Evolutionary conservation across 64 coral and sea anemone genomes (phyloP), one percentile per base, ranked within the genome.

Genomic region (Pocillopora damicornis): DNA sequence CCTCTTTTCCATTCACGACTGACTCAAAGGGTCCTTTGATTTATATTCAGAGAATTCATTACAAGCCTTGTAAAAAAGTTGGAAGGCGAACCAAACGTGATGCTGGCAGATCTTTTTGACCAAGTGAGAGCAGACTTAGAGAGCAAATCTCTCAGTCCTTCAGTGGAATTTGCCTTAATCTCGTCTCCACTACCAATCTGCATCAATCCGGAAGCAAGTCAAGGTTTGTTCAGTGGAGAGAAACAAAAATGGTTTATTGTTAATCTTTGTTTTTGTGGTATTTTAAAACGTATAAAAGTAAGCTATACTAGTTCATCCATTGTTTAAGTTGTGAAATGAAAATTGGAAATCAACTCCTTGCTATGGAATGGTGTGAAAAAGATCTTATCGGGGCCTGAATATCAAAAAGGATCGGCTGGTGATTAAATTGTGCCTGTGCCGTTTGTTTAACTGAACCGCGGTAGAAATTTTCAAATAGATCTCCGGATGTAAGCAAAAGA

Each of bases 161-260:
- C 88, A 13, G 56, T 89, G 78, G 88, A 81, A 23, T 89, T 89
- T 81, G 81, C 88, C 8, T 65, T 82, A 15, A 74, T 65, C 9
- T 23, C 65, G 15, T 89, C 78, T 13, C 88, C 79, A 36, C 10
- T 82, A n/a, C 88, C 88, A 59, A 68, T 81, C 30, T 62, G 22
- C 75, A 35, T 89, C 0, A 89, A 81, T 63, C 22, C 62, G 4
- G 63, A 38, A 14, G 63, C 37, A 13, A 42, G 2, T 36, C 16
- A 72, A 73, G 81, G 81, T 85, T 22, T 30, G 81, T 85, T 20
- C 5, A 23, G n/a, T 11, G 22, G 25, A 10, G 11, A 23, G 67
- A 71, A 71, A 23, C 15, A 13, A 57, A 11, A 58, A 1, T 15
- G 25, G 5, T 71, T 23, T 11, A 26, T 10, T 71, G 20, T 45